Base-by-base conservation (phyloP, 2,113 vertebrate genomes). In the Petaurus breviceps region DNA sequence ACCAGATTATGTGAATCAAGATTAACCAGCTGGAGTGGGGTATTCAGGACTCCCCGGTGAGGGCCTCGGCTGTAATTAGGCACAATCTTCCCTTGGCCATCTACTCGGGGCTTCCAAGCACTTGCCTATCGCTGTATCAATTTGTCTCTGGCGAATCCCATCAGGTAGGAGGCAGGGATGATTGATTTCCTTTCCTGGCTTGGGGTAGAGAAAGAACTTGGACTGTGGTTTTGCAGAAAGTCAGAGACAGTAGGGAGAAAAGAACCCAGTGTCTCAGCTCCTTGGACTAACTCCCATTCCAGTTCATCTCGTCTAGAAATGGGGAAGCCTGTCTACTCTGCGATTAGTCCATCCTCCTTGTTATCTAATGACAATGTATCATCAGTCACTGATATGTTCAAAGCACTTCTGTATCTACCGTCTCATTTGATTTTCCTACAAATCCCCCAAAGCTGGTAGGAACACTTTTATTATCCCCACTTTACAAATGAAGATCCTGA, bases 151-250 rank as follows among this genome's bases (percentile, higher is more conserved):
- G 49, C 8, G 0, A 0, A 5, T 9, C 25, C 90, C 52, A 31
- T 43, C 91, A 91, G 91, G 53, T 14, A 55, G 84, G 96, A 90
- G 90, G 90, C 0, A 0, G 54, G 90, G 53, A 22, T 0, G 53
- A 19, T 24, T 16, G 77, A 37, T 51, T 84, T 68, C 50, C 3
- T 90, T 19, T 55, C 53, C 4, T 0, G 4, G 92, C 31, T 0
- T 0, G 19, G 0, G 7, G 49, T 10, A 0, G 43, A 51, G 52
- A 92, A 23, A 49, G 28, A 49, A 84, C 47, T 93, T 95, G 96
- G 92, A 94, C 51, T 0, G 0, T 22, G 61, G 96, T 68, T 57
- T 26, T 91, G 22, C 0, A 0, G 49, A 31, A 50, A 92, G 92
- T 94, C 93, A 53, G 90, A 90, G 90, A 51, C 28, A 23, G 4